Percentiles rank a stretch among this genome's conserved stretches.
Conservation (phyloP, 2,888 invertebrate genomes). For the Phyllotreta striolata region DNA sequence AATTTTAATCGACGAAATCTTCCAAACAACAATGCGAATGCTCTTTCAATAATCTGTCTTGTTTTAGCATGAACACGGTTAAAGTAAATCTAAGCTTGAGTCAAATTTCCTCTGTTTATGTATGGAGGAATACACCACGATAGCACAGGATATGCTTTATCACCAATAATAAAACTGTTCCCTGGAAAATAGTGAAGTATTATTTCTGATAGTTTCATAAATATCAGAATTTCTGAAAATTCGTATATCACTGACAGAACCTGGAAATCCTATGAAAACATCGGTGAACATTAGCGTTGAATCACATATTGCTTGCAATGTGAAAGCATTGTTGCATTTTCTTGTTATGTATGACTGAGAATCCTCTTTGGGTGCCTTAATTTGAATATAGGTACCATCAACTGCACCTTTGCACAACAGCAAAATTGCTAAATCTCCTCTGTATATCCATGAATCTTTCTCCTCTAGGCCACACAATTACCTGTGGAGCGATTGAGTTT, state of each 20-base stretch:
- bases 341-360: slow-evolving; percentile 42
- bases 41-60: slow-evolving; percentile 43
- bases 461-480: slow-evolving; percentile 33
- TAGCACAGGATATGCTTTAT: slow-evolving; percentile 44
- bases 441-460: no score
- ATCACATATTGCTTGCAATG: slow-evolving; percentile 44
- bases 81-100: slow-evolving; percentile 29
- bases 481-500: slow-evolving; percentile 6
- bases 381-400: slow-evolving; percentile 45
- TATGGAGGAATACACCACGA: slow-evolving; percentile 44
- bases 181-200: slow-evolving; percentile 24
- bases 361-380: slow-evolving; percentile 43
- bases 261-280: slow-evolving; percentile 45
- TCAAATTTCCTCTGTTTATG: slow-evolving; percentile 41
- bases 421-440: no score
- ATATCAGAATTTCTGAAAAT: slow-evolving; percentile 47
- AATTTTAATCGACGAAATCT: slow-evolving; percentile 46
- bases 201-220: slow-evolving; percentile 24
- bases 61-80: slow-evolving; percentile 38
- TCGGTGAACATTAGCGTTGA: slow-evolving; percentile 38
- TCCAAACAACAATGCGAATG: slow-evolving; percentile 45
- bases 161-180: slow-evolving; percentile 40
- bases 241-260: slow-evolving; percentile 43
- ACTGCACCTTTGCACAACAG: slow-evolving; percentile 44
- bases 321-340: slow-evolving; percentile 44